Evolutionary conservation across 23 tunicate species (phyloP).

Genomic region (Pegea sp.): DNA sequence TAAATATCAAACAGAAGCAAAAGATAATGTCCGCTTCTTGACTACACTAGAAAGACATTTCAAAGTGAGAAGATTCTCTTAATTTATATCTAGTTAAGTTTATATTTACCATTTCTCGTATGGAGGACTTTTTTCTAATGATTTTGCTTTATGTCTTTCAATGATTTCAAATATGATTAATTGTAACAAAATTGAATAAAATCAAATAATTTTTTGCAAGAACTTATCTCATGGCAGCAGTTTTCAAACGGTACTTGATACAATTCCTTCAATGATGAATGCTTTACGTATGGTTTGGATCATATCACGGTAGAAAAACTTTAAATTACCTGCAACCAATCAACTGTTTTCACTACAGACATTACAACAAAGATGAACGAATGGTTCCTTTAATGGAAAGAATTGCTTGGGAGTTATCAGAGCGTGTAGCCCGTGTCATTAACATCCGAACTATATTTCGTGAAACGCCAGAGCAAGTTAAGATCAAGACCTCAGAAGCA

Average conservation of each 20-base stretch:
- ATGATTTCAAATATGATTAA: neutral
- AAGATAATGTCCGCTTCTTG: conserved; percentile 79
- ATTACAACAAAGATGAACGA: conserved; percentile 96
- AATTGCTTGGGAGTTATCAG: conserved; percentile 95
- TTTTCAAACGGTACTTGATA: conserved; percentile 72
- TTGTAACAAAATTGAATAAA: neutral
- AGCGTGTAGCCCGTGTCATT: conserved; percentile 65
- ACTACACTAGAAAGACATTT: conserved; percentile 94
- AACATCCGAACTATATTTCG: conserved; percentile 59
- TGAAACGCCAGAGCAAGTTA: conserved; percentile 66
- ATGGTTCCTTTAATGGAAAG: conserved; percentile 98
- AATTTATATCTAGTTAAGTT: neutral
- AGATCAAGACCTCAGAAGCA: neutral
- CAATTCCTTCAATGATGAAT: conserved; percentile 98
- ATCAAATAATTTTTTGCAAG: conserved; percentile 6
- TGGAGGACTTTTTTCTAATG: too few species aligned
- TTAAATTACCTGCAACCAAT: neutral
- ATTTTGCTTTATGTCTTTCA: neutral
- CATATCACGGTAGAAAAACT: conserved; percentile 44
- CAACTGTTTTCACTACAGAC: conserved; percentile 22
- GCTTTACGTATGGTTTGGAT: conserved; percentile 97
- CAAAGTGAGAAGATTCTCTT: conserved; percentile 20
- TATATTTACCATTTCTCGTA: too few species aligned
- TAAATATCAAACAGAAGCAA: conserved; percentile 85
- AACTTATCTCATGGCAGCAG: conserved; percentile 75